phyloP scores from a whole-genome alignment of 2,113 vertebrate species.

The Melospiza georgiana region DNA sequence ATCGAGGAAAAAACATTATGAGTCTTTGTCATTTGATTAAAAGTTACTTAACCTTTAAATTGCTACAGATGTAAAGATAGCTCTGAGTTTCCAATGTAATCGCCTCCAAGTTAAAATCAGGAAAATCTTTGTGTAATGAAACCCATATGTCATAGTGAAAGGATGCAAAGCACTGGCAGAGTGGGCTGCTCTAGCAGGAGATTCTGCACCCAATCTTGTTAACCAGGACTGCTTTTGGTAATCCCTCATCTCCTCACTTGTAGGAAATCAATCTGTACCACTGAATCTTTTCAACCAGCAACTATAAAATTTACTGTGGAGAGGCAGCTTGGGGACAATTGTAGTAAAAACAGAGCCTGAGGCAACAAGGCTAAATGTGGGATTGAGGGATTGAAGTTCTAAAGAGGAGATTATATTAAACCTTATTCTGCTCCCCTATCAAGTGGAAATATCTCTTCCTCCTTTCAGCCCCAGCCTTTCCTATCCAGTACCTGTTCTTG shows the following conservation, averaged over 20 bases:
- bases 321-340: constrained; percentile 75
- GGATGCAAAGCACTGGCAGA: constrained; percentile 78
- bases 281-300: constrained; percentile 77
- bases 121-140: constrained; percentile 81
- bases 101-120: constrained; percentile 78
- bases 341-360: constrained; percentile 61
- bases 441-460: constrained; percentile 40
- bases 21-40: constrained; percentile 78
- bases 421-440: constrained; percentile 39
- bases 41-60: constrained; percentile 80
- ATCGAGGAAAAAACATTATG: constrained; percentile 62
- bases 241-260: constrained; percentile 80
- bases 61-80: constrained; percentile 75
- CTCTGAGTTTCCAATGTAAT: constrained; percentile 77
- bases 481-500: constrained; percentile 28
- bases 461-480: constrained; percentile 52
- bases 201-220: constrained; percentile 80
- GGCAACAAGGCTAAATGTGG: constrained; percentile 74
- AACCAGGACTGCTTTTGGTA: constrained; percentile 77
- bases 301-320: constrained; percentile 76
- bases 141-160: constrained; percentile 80
- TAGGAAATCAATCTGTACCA: constrained; percentile 82
- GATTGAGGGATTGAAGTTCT: constrained; percentile 73
- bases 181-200: constrained; percentile 76
- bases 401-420: constrained; percentile 74